Evolutionary conservation across 2,888 invertebrate species (phyloP).

Genomic region (Erannis defoliaria): DNA sequence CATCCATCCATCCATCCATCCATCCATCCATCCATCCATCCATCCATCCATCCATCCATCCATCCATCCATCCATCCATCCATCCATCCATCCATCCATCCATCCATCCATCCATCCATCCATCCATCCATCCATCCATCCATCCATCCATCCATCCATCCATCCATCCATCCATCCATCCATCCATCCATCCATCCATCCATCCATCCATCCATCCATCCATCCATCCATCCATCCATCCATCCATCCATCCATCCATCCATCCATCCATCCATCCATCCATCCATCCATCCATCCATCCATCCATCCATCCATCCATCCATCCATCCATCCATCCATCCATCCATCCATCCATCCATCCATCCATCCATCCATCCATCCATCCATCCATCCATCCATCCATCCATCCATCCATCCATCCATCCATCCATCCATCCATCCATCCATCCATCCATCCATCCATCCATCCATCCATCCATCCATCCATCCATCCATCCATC

Average conservation of each 20-base stretch:
- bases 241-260: constrained; percentile 4
- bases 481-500: constrained; percentile 4
- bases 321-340: constrained; percentile 4
- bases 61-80: constrained; percentile 4
- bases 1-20: constrained; percentile 4
- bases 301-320: constrained; percentile 4
- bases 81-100: constrained; percentile 4
- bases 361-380: constrained; percentile 4
- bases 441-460: constrained; percentile 4
- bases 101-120: constrained; percentile 4
- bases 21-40: constrained; percentile 4
- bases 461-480: constrained; percentile 4
- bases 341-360: constrained; percentile 4
- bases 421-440: constrained; percentile 4
- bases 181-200: constrained; percentile 4
- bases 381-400: constrained; percentile 4
- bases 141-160: constrained; percentile 4
- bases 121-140: constrained; percentile 4
- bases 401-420: constrained; percentile 4
- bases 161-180: constrained; percentile 4
- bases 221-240: constrained; percentile 4
- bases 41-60: constrained; percentile 4
- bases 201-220: constrained; percentile 4
- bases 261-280: constrained; percentile 4
- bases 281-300: constrained; percentile 4